phyloP scores from a whole-genome alignment of 2,797 vertebrate species.

The Chlorospingus semifuscus region DNA sequence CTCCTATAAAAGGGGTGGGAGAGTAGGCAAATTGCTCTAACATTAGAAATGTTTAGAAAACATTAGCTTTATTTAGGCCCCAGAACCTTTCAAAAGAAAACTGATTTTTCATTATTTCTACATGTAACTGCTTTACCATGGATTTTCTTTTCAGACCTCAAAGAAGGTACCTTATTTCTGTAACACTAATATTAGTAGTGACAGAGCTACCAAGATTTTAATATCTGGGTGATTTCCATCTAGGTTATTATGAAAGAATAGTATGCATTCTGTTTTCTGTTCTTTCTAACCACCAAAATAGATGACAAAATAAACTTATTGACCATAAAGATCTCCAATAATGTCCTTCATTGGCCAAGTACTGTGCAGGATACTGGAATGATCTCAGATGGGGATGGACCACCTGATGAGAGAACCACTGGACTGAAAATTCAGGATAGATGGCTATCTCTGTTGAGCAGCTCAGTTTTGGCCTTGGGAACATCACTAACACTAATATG shows the following conservation, averaged over 20 bases:
- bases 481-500: background rate
- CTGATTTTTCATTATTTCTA: background rate
- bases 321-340: background rate
- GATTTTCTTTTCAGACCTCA: background rate
- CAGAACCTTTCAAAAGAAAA: background rate
- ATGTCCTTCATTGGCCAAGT: background rate
- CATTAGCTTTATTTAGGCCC: background rate
- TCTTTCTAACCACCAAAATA: background rate
- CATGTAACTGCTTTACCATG: background rate
- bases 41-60: too few species aligned
- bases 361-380: background rate
- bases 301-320: background rate
- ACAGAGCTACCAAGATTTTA: background rate
- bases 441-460: background rate
- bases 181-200: background rate
- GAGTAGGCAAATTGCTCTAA: background rate
- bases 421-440: background rate
- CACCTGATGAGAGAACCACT: background rate
- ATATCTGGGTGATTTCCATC: background rate
- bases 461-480: background rate
- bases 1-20: background rate
- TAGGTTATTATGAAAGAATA: background rate
- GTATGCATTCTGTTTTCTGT: background rate
- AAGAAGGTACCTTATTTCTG: background rate
- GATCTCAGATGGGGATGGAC: background rate